phyloP scores from a whole-genome alignment of 2,797 vertebrate genomes.

The Megaceryle alcyon region DNA sequence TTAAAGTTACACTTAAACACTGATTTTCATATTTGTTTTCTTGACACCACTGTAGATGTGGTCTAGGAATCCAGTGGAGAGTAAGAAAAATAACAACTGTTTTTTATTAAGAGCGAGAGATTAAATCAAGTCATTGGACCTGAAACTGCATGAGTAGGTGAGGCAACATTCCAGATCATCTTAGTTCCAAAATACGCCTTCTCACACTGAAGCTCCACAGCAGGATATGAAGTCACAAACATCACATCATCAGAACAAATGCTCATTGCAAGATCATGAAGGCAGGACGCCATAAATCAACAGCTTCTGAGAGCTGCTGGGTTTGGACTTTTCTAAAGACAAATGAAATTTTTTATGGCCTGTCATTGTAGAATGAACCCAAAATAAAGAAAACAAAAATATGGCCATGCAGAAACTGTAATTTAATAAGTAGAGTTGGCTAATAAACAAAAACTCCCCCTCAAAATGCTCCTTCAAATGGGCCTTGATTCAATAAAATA shows the following conservation, averaged over 20 bases:
- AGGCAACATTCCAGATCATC: constrained; percentile 70
- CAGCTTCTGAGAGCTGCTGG: constrained; percentile 30
- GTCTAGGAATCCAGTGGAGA: constrained; percentile 39
- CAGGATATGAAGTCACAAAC: constrained; percentile 75
- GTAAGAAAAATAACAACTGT: constrained; percentile 67
- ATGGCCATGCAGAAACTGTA: neutral
- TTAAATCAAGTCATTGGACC: constrained; percentile 72
- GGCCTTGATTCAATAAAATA: neutral
- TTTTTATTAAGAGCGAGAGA: constrained; percentile 69
- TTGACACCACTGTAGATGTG: constrained; percentile 30
- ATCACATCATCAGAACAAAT: constrained; percentile 73
- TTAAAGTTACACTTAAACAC: neutral
- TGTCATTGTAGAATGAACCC: constrained; percentile 31
- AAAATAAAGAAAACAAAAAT: constrained; percentile 50
- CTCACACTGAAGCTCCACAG: constrained; percentile 62
- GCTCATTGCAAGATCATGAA: constrained; percentile 48
- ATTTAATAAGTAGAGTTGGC: neutral
- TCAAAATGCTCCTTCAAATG: neutral
- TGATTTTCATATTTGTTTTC: neutral
- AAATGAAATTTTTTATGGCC: neutral
- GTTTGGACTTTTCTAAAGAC: constrained; percentile 35
- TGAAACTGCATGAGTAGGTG: constrained; percentile 70
- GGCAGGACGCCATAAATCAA: constrained; percentile 61
- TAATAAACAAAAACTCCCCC: neutral
- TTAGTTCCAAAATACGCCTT: constrained; percentile 66